These are phyloP conservation scores for Brachionus rubens DNA, from an alignment of 1,140 invertebrate genomes.

Conservation along the genomic window DNA sequence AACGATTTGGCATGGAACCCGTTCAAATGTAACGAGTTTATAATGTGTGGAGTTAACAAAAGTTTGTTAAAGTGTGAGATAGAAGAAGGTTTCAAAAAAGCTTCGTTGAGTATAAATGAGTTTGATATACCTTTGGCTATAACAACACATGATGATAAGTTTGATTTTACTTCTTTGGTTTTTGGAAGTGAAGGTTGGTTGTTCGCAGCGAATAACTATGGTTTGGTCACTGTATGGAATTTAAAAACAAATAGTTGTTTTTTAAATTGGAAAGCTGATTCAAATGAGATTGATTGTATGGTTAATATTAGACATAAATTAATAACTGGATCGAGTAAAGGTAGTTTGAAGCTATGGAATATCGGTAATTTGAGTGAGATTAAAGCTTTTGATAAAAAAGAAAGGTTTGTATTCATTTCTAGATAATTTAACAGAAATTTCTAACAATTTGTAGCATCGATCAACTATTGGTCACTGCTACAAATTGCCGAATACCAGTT, in stretches of 20 bases:
- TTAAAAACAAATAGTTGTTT: constrained; percentile 57
- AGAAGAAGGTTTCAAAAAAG: constrained; percentile 51
- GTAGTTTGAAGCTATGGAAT: constrained; percentile 44
- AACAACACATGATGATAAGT: constrained; percentile 2
- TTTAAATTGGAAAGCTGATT: constrained; percentile 59
- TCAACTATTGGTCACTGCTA: too few species aligned
- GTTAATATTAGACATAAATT: not conserved
- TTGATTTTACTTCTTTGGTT: constrained; percentile 54
- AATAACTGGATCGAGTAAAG: constrained; percentile 31
- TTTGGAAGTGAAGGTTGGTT: constrained; percentile 56
- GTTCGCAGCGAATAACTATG: constrained; percentile 53
- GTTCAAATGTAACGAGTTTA: constrained; percentile 57
- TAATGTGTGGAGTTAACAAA: constrained; percentile 53
- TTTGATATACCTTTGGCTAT: constrained; percentile 51
- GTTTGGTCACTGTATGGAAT: constrained; percentile 58
- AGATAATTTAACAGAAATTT: too few species aligned
- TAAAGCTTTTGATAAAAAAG: not conserved
- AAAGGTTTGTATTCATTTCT: constrained; percentile 45
- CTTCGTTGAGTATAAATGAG: constrained; percentile 56
- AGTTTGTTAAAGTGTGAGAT: constrained; percentile 57
- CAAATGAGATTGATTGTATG: constrained; percentile 54
- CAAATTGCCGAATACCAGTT: too few species aligned
- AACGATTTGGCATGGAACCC: constrained; percentile 57
- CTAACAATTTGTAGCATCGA: too few species aligned
- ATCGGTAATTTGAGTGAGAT: constrained; percentile 1